Conservation (phyloP, 2,888 invertebrate genomes). For the Cryptocephalus primarius region DNA sequence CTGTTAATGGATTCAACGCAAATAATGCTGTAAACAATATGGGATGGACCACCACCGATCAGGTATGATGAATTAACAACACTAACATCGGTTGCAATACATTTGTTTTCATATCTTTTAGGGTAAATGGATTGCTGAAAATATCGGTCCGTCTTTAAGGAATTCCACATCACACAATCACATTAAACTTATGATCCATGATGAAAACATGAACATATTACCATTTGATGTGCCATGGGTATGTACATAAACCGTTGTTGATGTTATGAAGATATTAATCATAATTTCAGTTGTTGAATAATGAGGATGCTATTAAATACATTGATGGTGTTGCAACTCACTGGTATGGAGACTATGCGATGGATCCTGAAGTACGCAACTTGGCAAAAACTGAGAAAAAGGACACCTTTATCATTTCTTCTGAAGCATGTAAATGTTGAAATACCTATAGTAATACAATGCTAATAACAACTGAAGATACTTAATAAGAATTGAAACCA, state of each 20-base stretch:
- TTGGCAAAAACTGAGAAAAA: conserved; percentile 48
- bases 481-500: too few relatives aligned
- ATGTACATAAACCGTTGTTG: not conserved
- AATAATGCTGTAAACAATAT: conserved; percentile 10
- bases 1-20: conserved; percentile 39
- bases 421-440: conserved; percentile 66
- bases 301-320: conserved; percentile 36
- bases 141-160: conserved; percentile 65
- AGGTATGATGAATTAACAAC: not conserved
- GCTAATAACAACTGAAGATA: too few relatives aligned
- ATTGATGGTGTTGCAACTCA: conserved; percentile 67
- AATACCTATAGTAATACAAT: too few relatives aligned
- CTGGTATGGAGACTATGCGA: conserved; percentile 61
- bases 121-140: conserved; percentile 55
- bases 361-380: conserved; percentile 47
- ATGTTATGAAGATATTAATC: too few relatives aligned
- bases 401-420: conserved; percentile 60
- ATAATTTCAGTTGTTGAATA: not conserved
- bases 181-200: conserved; percentile 60
- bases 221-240: conserved; percentile 35
- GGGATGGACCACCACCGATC: conserved; percentile 9
- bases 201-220: conserved; percentile 59
- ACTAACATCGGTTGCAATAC: too few relatives aligned
- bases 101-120: conserved; percentile 27
- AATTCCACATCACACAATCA: conserved; percentile 44